Percentiles rank a stretch among this genome's conserved stretches.
These are phyloP conservation scores for Epistrophe eligans DNA, from an alignment of 2,888 invertebrate species.

Conservation along the genomic window DNA sequence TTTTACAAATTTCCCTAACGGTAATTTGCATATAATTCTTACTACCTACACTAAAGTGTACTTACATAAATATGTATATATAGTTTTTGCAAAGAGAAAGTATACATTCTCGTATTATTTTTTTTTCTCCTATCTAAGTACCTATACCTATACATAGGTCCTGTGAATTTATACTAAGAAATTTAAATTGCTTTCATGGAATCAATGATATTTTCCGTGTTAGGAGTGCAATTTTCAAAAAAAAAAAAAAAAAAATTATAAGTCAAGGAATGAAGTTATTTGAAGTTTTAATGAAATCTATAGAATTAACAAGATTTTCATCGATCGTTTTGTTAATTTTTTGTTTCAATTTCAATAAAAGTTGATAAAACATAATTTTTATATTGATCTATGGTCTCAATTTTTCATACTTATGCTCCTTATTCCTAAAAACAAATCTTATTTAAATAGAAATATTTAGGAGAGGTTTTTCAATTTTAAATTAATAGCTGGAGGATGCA, in stretches of 20 bases:
- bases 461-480: too few species aligned
- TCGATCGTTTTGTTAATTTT: too few species aligned
- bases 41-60: not conserved
- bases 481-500: too few species aligned
- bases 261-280: not conserved
- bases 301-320: not conserved
- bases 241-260: not conserved
- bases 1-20: conserved; percentile 37
- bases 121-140: not conserved
- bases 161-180: not conserved
- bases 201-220: conserved; percentile 12
- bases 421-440: too few species aligned
- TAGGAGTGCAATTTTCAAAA: not conserved
- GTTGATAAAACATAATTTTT: too few species aligned
- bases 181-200: conserved; percentile 14
- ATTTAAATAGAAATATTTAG: too few species aligned
- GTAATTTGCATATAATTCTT: conserved; percentile 67
- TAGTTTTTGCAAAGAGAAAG: conserved; percentile 13
- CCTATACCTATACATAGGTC: not conserved
- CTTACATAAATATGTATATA: too few species aligned
- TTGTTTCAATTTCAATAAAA: too few species aligned
- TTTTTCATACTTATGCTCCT: too few species aligned
- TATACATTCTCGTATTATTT: conserved; percentile 1
- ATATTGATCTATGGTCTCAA: too few species aligned
- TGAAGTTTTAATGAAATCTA: not conserved